phyloP scores from a whole-genome alignment of 2,113 vertebrate genomes.

The Orthonyx spaldingii region DNA sequence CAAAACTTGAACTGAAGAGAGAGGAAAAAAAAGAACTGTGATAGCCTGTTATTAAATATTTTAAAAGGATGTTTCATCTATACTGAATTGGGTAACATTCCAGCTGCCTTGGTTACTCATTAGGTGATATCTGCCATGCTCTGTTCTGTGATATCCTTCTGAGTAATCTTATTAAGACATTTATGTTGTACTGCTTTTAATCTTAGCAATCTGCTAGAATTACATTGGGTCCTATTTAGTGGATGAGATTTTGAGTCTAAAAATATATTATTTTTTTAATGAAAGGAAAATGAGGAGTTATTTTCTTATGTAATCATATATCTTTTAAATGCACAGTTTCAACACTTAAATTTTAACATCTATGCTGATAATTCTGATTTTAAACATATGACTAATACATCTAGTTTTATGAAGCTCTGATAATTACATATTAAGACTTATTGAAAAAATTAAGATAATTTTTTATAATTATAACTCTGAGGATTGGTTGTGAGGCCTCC shows the following conservation, averaged over 20 bases:
- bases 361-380: not conserved
- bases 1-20: not conserved
- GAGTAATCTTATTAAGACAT: not conserved
- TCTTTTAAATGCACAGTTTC: not conserved
- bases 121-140: not conserved
- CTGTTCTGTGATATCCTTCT: not conserved
- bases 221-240: not conserved
- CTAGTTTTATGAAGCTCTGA: not conserved
- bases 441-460: not conserved
- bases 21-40: accelerated
- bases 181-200: not conserved
- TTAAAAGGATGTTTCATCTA: not conserved
- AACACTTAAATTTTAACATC: not conserved
- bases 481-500: not conserved
- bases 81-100: not conserved
- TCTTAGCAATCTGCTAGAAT: not conserved
- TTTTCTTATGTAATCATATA: not conserved
- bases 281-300: not conserved
- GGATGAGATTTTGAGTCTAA: not conserved
- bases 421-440: not conserved
- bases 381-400: not conserved
- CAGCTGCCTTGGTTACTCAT: not conserved
- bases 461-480: slow-evolving; percentile 7
- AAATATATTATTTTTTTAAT: not conserved
- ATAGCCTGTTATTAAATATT: not conserved